Conservation (phyloP, 2,888 invertebrate species). For the Coleophora flavipennella region DNA sequence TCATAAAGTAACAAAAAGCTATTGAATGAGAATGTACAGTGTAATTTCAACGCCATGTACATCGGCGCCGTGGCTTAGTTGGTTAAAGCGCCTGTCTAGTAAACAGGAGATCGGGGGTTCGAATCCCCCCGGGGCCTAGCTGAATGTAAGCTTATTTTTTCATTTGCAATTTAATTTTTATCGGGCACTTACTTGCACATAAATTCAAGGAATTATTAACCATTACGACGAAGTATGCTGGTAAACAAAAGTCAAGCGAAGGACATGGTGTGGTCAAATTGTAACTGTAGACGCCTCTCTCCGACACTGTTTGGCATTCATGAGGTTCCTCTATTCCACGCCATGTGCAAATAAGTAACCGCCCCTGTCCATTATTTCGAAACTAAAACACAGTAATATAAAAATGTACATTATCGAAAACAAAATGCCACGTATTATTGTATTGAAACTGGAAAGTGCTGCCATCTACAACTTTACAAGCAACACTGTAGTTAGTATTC, state of each 20-base stretch:
- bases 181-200: constrained; percentile 71
- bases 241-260: constrained; percentile 61
- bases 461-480: not conserved
- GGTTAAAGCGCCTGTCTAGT: constrained; percentile 74
- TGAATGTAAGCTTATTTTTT: constrained; percentile 9
- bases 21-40: too few relatives aligned
- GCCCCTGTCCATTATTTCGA: constrained; percentile 67
- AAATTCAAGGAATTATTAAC: constrained; percentile 62
- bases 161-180: not conserved
- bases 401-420: not conserved
- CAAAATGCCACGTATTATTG: too few relatives aligned
- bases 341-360: constrained; percentile 74
- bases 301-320: constrained; percentile 59
- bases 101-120: constrained; percentile 73
- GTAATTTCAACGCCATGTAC: constrained; percentile 17
- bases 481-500: too few relatives aligned
- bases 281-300: constrained; percentile 53
- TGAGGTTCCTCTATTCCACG: constrained; percentile 53
- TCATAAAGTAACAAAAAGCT: too few relatives aligned
- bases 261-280: constrained; percentile 63
- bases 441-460: too few relatives aligned
- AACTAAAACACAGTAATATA: constrained; percentile 38
- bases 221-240: constrained; percentile 63
- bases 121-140: constrained; percentile 70
- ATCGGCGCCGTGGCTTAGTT: constrained; percentile 72